A percentile compares a stretch with the other conserved stretches of the same genome.
These are phyloP conservation scores for Campylomormyrus tamandua DNA, from an alignment of 2,113 vertebrate genomes.

Conservation along the genomic window DNA sequence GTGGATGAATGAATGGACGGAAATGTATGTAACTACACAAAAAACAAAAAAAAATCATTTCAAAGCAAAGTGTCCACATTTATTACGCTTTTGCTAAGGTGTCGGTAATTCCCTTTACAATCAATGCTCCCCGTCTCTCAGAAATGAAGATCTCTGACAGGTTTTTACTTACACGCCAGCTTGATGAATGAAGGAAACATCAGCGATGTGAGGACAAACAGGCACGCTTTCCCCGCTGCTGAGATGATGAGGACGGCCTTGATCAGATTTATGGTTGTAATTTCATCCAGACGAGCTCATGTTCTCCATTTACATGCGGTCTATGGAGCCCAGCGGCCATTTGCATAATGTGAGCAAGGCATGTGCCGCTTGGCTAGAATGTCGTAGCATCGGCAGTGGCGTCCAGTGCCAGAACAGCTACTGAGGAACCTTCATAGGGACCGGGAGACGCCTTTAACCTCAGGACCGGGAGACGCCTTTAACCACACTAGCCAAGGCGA, in stretches of 20 bases:
- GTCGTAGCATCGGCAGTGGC: background rate
- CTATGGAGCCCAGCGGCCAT: constrained; percentile 32
- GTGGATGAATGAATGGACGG: background rate
- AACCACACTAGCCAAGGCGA: background rate
- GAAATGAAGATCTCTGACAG: constrained; percentile 6
- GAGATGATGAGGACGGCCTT: constrained; percentile 36
- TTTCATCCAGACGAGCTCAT: constrained; percentile 27
- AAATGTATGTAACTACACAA: background rate
- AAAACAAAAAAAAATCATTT: background rate
- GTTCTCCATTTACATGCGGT: constrained; percentile 37
- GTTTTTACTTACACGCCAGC: constrained; percentile 11
- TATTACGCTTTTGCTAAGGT: background rate
- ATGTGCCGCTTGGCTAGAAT: background rate
- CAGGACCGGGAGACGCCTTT: too few relatives aligned
- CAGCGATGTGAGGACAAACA: constrained; percentile 17
- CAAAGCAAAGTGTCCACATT: background rate
- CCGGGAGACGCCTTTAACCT: background rate
- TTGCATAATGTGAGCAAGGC: constrained; percentile 38
- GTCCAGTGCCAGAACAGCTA: background rate
- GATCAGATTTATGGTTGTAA: constrained; percentile 48
- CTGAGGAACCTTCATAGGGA: background rate
- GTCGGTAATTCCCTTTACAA: background rate
- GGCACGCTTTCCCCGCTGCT: constrained; percentile 34
- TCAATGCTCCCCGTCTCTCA: constrained; percentile 9
- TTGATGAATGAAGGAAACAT: constrained; percentile 33